These are phyloP conservation scores for Neria commutata DNA, from an alignment of 2,888 invertebrate genomes.

Conservation along the genomic window DNA sequence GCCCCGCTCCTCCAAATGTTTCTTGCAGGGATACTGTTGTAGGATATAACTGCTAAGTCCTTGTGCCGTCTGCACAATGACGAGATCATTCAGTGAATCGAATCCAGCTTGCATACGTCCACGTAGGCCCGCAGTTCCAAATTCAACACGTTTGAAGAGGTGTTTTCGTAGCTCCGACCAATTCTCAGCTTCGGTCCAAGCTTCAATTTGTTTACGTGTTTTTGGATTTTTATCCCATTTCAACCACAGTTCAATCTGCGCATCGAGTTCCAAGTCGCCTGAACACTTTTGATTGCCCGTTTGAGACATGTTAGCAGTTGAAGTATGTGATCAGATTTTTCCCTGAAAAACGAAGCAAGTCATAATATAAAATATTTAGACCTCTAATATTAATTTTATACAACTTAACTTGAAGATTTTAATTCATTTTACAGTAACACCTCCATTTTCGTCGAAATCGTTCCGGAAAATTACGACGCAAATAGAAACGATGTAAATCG, in stretches of 20 bases:
- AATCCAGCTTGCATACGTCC: slow-evolving; percentile 94
- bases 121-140: slow-evolving; percentile 93
- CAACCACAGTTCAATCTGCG: slow-evolving; percentile 75
- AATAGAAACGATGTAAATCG: too few species aligned
- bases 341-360: too few species aligned
- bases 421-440: too few species aligned
- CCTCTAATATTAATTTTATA: too few species aligned
- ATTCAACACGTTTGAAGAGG: slow-evolving; percentile 75
- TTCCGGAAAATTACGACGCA: too few species aligned
- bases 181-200: slow-evolving; percentile 66
- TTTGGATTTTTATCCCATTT: slow-evolving; percentile 75
- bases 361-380: too few species aligned
- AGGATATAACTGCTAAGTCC: slow-evolving; percentile 81
- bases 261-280: slow-evolving; percentile 64
- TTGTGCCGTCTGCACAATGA: slow-evolving; percentile 93
- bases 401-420: too few species aligned
- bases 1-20: slow-evolving; percentile 68
- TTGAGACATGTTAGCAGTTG: too few species aligned
- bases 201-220: slow-evolving; percentile 69
- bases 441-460: too few species aligned
- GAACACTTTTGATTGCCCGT: slow-evolving; percentile 30
- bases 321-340: too few species aligned
- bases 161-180: slow-evolving; percentile 66
- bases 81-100: slow-evolving; percentile 94
- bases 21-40: slow-evolving; percentile 64